Evolutionary conservation across 2,888 invertebrate species (phyloP).

Genomic region (Autographa gamma): DNA sequence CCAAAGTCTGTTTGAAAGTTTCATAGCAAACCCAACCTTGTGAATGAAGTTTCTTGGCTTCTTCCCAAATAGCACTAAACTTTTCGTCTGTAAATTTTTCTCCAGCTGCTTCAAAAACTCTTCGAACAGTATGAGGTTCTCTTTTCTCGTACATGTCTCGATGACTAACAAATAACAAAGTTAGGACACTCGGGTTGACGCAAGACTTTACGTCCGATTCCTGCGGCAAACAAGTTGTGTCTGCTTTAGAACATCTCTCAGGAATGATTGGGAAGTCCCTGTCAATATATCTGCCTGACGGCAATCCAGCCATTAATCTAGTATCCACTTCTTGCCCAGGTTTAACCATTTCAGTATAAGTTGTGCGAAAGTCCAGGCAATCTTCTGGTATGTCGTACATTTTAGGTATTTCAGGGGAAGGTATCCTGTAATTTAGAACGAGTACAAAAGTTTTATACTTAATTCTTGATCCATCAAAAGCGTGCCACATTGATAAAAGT

Average conservation of each 20-base stretch:
- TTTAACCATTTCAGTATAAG: slow-evolving; percentile 81
- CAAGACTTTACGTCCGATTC: slow-evolving; percentile 78
- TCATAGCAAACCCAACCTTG: slow-evolving; percentile 88
- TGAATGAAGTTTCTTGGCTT: slow-evolving; percentile 84
- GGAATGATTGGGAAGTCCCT: slow-evolving; percentile 77
- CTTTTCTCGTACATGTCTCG: slow-evolving; percentile 80
- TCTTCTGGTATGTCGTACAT: slow-evolving; percentile 73
- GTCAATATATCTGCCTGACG: slow-evolving; percentile 82
- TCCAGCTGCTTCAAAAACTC: slow-evolving; percentile 87
- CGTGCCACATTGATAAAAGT: slow-evolving; percentile 80
- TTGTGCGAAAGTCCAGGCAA: slow-evolving; percentile 78
- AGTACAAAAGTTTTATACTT: slow-evolving; percentile 86
- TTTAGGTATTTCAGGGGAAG: slow-evolving; percentile 79
- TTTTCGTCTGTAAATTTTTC: slow-evolving; percentile 83
- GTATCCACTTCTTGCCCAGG: slow-evolving; percentile 67
- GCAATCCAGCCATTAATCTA: slow-evolving; percentile 75
- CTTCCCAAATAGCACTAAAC: slow-evolving; percentile 86
- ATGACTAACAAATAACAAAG: slow-evolving; percentile 74
- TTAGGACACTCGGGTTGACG: slow-evolving; percentile 75
- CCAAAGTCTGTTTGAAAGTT: slow-evolving; percentile 80
- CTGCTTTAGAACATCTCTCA: slow-evolving; percentile 68
- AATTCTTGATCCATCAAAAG: slow-evolving; percentile 81
- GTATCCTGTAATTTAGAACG: slow-evolving; percentile 81
- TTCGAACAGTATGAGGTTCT: slow-evolving; percentile 74
- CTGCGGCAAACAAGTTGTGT: slow-evolving; percentile 72